Evolutionary conservation across 2,113 vertebrate genomes (phyloP).

Genomic region (Theristicus caerulescens): DNA sequence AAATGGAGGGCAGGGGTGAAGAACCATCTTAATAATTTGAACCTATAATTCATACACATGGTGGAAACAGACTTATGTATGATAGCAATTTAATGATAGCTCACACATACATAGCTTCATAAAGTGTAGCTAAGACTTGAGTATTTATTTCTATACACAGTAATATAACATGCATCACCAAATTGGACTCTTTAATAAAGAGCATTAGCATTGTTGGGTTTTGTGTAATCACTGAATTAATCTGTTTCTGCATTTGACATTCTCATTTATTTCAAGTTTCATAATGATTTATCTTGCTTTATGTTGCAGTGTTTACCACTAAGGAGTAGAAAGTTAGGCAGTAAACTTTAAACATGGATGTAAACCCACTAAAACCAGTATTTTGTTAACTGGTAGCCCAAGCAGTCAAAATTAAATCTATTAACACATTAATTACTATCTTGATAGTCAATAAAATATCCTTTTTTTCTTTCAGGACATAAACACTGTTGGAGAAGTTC

Average conservation of each 20-base stretch:
- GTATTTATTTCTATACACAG: not conserved
- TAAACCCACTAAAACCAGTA: not conserved
- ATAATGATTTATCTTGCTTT: not conserved
- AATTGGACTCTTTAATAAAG: not conserved
- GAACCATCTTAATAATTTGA: not conserved
- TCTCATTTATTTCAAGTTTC: not conserved
- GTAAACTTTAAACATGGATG: not conserved
- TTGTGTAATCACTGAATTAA: not conserved
- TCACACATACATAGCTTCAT: not conserved
- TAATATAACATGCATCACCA: not conserved
- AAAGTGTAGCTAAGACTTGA: not conserved
- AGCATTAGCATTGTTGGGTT: not conserved
- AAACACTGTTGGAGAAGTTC: slow-evolving; percentile 63
- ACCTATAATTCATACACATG: not conserved
- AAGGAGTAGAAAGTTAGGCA: not conserved
- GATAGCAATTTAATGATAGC: not conserved
- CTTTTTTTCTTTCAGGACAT: slow-evolving; percentile 48
- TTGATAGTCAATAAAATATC: not conserved
- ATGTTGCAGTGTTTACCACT: not conserved
- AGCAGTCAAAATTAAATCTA: not conserved
- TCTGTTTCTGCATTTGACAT: not conserved
- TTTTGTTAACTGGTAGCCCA: not conserved
- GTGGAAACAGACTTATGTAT: not conserved
- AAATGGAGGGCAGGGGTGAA: not conserved
- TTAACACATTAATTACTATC: not conserved